A percentile compares a stretch with the other conserved stretches of the same genome.
phyloP scores from a whole-genome alignment of 1,140 invertebrate genomes.

The Zaprionus ghesquierei region DNA sequence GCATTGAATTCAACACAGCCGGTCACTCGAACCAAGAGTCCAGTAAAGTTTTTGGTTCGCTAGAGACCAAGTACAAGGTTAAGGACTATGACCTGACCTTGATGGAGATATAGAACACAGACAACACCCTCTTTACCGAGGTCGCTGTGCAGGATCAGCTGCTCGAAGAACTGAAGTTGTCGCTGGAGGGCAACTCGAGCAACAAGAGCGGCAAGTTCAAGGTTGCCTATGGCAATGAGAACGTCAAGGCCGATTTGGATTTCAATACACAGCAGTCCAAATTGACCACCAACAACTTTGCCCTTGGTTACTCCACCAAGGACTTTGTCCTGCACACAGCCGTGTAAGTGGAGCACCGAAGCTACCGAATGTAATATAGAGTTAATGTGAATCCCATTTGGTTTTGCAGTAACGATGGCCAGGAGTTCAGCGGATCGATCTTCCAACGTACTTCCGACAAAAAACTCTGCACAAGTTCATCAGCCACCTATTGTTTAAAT shows the following conservation, averaged over 20 bases:
- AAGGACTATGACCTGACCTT: slow-evolving; percentile 97
- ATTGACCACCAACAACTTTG: slow-evolving; percentile 96
- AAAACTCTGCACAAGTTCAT: too few relatives aligned
- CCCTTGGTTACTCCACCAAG: slow-evolving; percentile 93
- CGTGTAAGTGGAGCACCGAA: slow-evolving; percentile 89
- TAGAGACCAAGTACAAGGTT: slow-evolving; percentile 97
- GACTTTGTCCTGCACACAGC: slow-evolving; percentile 97
- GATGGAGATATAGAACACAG: slow-evolving; percentile 99
- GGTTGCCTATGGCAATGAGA: slow-evolving; percentile 93
- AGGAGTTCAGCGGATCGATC: slow-evolving; percentile 95
- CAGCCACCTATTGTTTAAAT: too few relatives aligned
- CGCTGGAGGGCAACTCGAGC: slow-evolving; percentile 95
- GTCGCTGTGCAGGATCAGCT: slow-evolving; percentile 95
- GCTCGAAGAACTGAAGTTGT: slow-evolving; percentile 94
- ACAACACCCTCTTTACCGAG: slow-evolving; percentile 97
- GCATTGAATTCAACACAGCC: slow-evolving; percentile 95
- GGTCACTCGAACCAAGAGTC: slow-evolving; percentile 95
- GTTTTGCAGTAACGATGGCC: slow-evolving; percentile 92
- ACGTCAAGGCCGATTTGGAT: slow-evolving; percentile 93
- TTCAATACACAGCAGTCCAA: slow-evolving; percentile 96
- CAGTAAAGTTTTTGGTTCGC: slow-evolving; percentile 93
- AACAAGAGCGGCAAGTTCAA: slow-evolving; percentile 95
- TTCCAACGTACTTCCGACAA: slow-evolving; percentile 95
- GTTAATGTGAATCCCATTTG: background rate
- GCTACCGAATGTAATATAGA: background rate